Percentiles rank a stretch among this genome's conserved stretches.
phyloP scores from a whole-genome alignment of 2,888 invertebrate species.

The Apodemia duryi region DNA sequence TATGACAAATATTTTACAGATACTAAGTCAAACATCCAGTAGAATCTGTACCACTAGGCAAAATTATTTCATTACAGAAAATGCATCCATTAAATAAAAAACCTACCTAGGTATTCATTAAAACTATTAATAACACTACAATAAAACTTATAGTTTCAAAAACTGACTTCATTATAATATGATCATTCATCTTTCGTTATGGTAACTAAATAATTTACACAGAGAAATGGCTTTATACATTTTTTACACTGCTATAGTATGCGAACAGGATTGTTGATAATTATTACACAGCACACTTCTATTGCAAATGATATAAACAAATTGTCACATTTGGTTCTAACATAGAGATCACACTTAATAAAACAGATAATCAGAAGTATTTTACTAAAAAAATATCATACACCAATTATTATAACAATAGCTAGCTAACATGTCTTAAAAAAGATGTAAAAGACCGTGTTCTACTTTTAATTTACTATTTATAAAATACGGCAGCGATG shows the following conservation, averaged over 20 bases:
- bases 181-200: slow-evolving; percentile 35
- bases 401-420: slow-evolving; percentile 70
- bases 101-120: neutral
- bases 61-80: neutral
- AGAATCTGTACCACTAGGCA: neutral
- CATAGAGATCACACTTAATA: slow-evolving; percentile 40
- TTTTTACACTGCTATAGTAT: slow-evolving; percentile 12
- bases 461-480: slow-evolving; percentile 69
- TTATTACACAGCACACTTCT: slow-evolving; percentile 11
- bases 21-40: neutral
- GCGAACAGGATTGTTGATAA: neutral
- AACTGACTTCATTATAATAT: slow-evolving; percentile 19
- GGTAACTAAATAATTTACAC: slow-evolving; percentile 56
- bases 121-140: slow-evolving; percentile 7
- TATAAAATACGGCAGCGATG: slow-evolving; percentile 77
- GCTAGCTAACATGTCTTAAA: slow-evolving; percentile 76
- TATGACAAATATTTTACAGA: too few species aligned
- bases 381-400: slow-evolving; percentile 71
- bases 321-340: slow-evolving; percentile 26
- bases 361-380: slow-evolving; percentile 71
- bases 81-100: neutral
- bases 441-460: slow-evolving; percentile 76
- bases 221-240: slow-evolving; percentile 23
- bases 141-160: slow-evolving; percentile 15
- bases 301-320: slow-evolving; percentile 17